Percentiles rank a stretch among this genome's conserved stretches.
Conservation (phyloP, 2,113 vertebrate species). For the Pterocles orientalis region DNA sequence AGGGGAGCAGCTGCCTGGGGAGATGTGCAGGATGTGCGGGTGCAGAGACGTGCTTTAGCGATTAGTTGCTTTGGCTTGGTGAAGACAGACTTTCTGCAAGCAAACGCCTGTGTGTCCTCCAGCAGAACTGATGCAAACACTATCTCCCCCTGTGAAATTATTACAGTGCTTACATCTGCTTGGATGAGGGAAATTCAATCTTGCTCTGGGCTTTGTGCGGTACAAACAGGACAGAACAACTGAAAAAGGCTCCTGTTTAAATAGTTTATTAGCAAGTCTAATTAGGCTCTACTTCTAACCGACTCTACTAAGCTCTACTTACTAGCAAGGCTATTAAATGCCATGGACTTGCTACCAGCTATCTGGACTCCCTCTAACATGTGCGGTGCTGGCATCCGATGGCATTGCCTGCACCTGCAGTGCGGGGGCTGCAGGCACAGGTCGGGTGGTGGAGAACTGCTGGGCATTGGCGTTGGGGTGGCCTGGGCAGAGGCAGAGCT, state of each 20-base stretch:
- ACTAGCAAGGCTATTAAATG: not conserved
- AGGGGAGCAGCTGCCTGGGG: not conserved
- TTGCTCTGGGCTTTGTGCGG: not conserved
- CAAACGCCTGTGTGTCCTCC: not conserved
- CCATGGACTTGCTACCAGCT: no score
- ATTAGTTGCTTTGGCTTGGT: not conserved
- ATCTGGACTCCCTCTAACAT: not conserved
- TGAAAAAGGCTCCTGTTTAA: not conserved
- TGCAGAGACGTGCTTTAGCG: accelerated
- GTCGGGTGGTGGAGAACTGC: not conserved
- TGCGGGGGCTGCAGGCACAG: not conserved
- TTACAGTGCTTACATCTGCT: no score
- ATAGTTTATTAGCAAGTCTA: not conserved
- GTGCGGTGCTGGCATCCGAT: not conserved
- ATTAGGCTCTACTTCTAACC: not conserved
- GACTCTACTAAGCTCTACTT: not conserved
- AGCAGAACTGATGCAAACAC: not conserved
- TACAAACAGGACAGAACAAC: not conserved
- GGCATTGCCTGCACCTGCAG: not conserved
- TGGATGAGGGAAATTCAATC: not conserved
- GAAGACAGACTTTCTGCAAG: not conserved
- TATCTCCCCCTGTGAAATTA: accelerated
- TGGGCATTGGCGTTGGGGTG: not conserved
- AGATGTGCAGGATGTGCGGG: not conserved
- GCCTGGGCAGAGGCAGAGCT: not conserved